Percentiles rank a stretch among this genome's conserved stretches.
These are phyloP conservation scores for Temnothorax nylanderi DNA, from an alignment of 1,140 invertebrate genomes.

Conservation along the genomic window DNA sequence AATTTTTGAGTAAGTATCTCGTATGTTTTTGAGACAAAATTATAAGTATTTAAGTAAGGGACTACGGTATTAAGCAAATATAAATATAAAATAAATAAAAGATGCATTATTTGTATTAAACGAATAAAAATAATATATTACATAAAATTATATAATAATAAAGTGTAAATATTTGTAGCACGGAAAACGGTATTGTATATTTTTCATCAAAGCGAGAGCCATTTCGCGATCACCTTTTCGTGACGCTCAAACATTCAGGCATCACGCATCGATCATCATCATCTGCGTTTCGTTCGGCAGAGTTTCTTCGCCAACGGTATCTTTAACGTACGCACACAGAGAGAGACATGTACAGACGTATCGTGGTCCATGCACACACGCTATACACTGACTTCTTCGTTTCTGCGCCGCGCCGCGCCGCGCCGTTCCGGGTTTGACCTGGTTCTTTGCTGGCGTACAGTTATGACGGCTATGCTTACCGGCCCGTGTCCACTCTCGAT, in stretches of 20 bases:
- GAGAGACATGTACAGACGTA: not conserved
- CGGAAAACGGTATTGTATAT: not conserved
- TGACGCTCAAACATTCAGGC: not conserved
- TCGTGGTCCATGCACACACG: not conserved
- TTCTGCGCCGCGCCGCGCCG: not conserved
- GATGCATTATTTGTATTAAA: not conserved
- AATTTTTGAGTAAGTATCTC: not conserved
- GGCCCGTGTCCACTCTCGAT: slow-evolving; percentile 66
- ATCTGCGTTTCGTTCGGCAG: slow-evolving; percentile 15
- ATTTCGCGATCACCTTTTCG: slow-evolving; percentile 1
- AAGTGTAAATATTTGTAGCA: not conserved
- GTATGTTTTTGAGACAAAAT: not conserved
- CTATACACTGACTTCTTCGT: not conserved
- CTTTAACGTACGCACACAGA: not conserved
- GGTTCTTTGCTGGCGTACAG: slow-evolving; percentile 14
- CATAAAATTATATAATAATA: not conserved
- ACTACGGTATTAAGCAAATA: not conserved
- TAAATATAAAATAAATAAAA: slow-evolving; percentile 5
- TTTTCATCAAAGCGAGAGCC: not conserved
- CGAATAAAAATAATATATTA: not conserved
- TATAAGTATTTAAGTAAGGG: not conserved
- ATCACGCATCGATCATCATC: slow-evolving; percentile 32
- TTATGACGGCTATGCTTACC: slow-evolving; percentile 64
- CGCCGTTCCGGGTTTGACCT: slow-evolving; percentile 41
- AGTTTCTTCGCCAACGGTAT: slow-evolving; percentile 41